Conservation (phyloP, 2,888 invertebrate genomes). For the Linyphia triangularis region DNA sequence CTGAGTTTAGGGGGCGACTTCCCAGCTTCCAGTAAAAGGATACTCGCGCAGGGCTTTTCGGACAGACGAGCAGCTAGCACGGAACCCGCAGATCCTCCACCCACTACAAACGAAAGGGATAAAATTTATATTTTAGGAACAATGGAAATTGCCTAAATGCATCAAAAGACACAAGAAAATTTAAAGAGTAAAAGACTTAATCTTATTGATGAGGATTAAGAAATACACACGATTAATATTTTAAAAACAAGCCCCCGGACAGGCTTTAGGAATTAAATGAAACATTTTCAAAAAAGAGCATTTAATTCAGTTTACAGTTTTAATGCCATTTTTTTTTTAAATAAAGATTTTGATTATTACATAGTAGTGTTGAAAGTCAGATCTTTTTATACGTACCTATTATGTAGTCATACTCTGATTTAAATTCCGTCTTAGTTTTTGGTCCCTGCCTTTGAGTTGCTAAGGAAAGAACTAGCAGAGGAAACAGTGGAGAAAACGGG, state of each 20-base stretch:
- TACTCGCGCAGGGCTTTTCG: constrained; percentile 39
- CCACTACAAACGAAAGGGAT: constrained; percentile 41
- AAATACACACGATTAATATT: too few species aligned
- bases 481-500: constrained; percentile 32
- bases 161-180: too few species aligned
- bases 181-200: too few species aligned
- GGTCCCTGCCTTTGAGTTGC: constrained; percentile 42
- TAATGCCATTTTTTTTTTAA: too few species aligned
- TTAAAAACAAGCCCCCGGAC: too few species aligned
- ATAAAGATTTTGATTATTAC: too few species aligned
- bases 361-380: too few species aligned
- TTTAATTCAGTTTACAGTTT: too few species aligned
- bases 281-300: too few species aligned
- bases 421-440: constrained; percentile 11
- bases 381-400: constrained; percentile 44
- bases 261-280: too few species aligned
- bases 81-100: constrained; percentile 59
- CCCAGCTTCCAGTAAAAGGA: constrained; percentile 53
- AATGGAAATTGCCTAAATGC: not conserved
- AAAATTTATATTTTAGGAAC: not conserved
- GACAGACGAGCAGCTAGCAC: constrained; percentile 47
- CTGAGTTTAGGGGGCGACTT: constrained; percentile 14
- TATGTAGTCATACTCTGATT: constrained; percentile 49
- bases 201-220: too few species aligned
- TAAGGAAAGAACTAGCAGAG: constrained; percentile 40